Percentiles rank a stretch among this genome's conserved stretches.
Conservation (phyloP, 2,113 vertebrate genomes). For the Thryonomys swinderianus region DNA sequence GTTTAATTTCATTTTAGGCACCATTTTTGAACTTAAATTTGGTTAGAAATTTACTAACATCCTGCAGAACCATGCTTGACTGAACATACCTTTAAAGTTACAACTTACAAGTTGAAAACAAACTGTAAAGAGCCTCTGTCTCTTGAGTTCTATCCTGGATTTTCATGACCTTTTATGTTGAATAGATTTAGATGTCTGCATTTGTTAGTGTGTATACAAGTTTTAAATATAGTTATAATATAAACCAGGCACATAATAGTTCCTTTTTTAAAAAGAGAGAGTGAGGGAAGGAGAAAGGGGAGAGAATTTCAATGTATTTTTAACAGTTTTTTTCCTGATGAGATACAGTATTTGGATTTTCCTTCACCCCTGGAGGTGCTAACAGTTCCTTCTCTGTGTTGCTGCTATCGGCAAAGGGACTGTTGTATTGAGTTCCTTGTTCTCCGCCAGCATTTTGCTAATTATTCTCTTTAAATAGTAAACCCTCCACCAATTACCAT, state of each 20-base stretch:
- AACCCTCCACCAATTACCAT: background rate
- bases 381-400: background rate
- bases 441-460: background rate
- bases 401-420: background rate
- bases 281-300: background rate
- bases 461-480: background rate
- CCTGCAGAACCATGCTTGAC: background rate
- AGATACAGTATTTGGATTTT: background rate
- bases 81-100: background rate
- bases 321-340: background rate
- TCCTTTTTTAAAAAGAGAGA: background rate
- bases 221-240: background rate
- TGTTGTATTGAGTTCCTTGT: background rate
- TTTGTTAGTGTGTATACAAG: background rate
- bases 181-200: background rate
- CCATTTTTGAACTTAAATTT: background rate
- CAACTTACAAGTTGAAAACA: background rate
- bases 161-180: background rate
- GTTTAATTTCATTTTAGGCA: background rate
- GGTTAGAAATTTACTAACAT: background rate
- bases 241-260: background rate
- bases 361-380: background rate
- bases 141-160: background rate
- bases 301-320: background rate
- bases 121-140: background rate